Conservation (phyloP, 2,113 vertebrate genomes). For the Daboia siamensis region DNA sequence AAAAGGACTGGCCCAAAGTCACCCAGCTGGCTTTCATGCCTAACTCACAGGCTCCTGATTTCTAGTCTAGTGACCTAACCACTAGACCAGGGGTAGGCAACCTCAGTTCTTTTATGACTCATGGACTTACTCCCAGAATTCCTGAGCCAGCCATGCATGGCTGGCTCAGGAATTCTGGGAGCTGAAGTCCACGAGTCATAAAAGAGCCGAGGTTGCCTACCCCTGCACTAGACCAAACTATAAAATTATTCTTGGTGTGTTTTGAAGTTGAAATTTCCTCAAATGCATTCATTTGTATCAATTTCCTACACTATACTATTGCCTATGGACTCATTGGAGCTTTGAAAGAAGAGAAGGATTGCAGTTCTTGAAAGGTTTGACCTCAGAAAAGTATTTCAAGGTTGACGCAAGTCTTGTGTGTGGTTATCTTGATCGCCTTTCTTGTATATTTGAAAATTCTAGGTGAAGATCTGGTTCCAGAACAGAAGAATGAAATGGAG, state of each 20-base stretch:
- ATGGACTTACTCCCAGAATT: no score
- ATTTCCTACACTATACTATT: neutral
- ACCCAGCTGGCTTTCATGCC: neutral
- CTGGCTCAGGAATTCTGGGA: no score
- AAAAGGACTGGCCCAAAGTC: neutral
- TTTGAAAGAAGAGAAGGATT: neutral
- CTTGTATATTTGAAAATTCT: neutral
- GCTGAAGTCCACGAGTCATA: no score
- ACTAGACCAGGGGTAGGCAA: neutral
- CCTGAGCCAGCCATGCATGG: no score
- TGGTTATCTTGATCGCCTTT: neutral
- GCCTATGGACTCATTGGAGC: neutral
- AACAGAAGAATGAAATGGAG: slow-evolving; percentile 99
- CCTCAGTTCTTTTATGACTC: no score
- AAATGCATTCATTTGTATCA: neutral
- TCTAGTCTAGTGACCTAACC: neutral
- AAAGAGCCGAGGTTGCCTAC: no score
- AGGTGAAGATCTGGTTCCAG: slow-evolving; percentile 99
- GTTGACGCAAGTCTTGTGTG: neutral
- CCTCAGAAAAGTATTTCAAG: neutral
- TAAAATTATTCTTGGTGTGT: neutral
- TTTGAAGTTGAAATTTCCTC: neutral
- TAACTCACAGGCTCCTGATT: neutral
- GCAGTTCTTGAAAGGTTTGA: neutral
- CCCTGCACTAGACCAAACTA: neutral